These are phyloP conservation scores for Drosophila erecta DNA, from an alignment of 1,140 invertebrate genomes.

Conservation along the genomic window DNA sequence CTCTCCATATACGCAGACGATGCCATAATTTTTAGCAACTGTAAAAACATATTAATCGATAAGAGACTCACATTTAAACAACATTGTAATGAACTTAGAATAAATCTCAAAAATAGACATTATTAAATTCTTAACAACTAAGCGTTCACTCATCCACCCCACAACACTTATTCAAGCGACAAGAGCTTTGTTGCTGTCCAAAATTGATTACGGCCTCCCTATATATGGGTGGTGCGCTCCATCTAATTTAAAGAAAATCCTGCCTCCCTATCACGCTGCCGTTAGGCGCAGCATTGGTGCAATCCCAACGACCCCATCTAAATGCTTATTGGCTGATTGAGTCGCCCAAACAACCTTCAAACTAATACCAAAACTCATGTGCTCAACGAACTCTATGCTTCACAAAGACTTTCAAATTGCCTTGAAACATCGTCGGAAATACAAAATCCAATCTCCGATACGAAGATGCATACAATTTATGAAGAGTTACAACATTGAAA, in stretches of 20 bases:
- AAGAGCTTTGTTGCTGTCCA: neutral
- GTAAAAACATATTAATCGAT: constrained; percentile 23
- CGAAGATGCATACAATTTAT: no score
- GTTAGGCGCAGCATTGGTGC: no score
- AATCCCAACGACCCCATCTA: no score
- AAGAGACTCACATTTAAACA: constrained; percentile 25
- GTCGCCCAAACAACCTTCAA: neutral
- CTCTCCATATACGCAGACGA: constrained; percentile 19
- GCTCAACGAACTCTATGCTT: neutral
- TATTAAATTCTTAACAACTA: constrained; percentile 2
- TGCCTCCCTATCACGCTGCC: no score
- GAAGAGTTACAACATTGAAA: no score
- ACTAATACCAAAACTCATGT: neutral
- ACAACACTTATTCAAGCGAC: constrained; percentile 6
- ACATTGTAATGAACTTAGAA: neutral
- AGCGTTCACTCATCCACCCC: neutral
- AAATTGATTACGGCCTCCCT: neutral
- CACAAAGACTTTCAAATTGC: neutral
- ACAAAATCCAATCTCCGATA: neutral
- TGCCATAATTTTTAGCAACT: constrained; percentile 27
- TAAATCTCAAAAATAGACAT: no score
- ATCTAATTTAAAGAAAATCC: no score
- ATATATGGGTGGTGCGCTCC: no score
- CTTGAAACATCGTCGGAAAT: constrained; percentile 4
- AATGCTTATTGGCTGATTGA: no score